Evolutionary conservation across 2,888 invertebrate genomes (phyloP), one percentile per base, ranked within the genome.

Genomic region (Cenopis cana): DNA sequence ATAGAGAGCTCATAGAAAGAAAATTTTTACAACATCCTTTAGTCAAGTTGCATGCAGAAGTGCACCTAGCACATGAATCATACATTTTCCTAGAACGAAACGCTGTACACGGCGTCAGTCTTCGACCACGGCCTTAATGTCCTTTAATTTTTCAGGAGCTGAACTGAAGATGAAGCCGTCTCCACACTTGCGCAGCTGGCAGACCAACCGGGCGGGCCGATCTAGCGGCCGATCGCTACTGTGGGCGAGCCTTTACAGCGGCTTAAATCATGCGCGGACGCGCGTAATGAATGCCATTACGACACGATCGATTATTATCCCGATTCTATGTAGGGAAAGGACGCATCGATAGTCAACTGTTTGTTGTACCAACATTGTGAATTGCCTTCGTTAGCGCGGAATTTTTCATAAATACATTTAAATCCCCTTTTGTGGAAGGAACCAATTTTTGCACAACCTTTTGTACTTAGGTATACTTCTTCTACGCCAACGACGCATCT

Each of bases 191-290:
- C 29, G n/a, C 0, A 61, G 29, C 72, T 33, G 46, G 68, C 52
- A 73, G 80, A 76, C 76, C 46, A n/a, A n/a, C 46, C 46, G 46
- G 46, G 46, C 46, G 46, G 46, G 46, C 46, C 46, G 46, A 46
- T 46, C 46, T 46, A 46, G 46, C 46, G n/a, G 46, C 46, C 46
- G 46, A 46, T 80, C 82, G 91, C 92, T 91, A 91, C 92, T 88
- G 92, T 92, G 87, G 91, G 92, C 88, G 90, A 46, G 84, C 78
- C 77, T 81, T 85, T 88, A 76, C 83, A 55, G 81, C 79, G 77
- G 79, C 81, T 81, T 88, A 87, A 88, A 88, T 88, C 88, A 89
- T 83, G 66, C 76, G 75, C 77, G 78, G 56, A 59, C 59, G 41
- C 41, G 24, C 33, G 59, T 64, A 60, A 62, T 67, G 61, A 56